Base-by-base conservation (phyloP, 2,113 vertebrate genomes). In the Varanus komodoensis region DNA sequence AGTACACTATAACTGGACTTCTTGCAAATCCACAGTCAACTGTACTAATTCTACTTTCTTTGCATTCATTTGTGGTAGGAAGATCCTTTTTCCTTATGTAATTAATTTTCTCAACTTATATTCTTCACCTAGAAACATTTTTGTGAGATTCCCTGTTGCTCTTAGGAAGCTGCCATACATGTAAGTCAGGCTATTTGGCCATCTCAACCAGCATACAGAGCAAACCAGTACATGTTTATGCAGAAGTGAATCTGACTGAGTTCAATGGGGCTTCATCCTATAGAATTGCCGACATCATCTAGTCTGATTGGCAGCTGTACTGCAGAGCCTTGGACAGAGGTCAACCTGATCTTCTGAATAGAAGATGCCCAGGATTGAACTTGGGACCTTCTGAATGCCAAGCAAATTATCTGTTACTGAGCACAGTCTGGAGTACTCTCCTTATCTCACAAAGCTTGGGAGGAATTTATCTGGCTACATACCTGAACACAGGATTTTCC, bases 401-500 rank as follows among this genome's bases (percentile, higher is more conserved):
- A 82, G 54, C n/a, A 82, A n/a, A 6, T 9, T 4, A 32, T 84
- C 61, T 54, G 15, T 52, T 52, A 52, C 8, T 67, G 0, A 0
- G 4, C 78, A 14, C 21, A 3, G 75, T 74, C 48, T 89, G 48
- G 14, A 9, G 8, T 90, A 6, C 74, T 77, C 48, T 34, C 68
- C 54, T n/a, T 67, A 64, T 5, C 2, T 84, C 3, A 81, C 74
- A 82, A 81, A 7, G 69, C 38, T 92, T 44, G 9, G 91, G 78
- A 73, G 44, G 8, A 92, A 88, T 90, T 89, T 82, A 2, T 82
- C 80, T 93, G 87, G 4, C 0, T 2, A 52, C 4, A 87, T 91
- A 89, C 87, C 61, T 86, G 92, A 89, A 88, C 0, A 32, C 61
- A 34, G 3, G 3, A 34, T 68, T 25, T 68, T 50, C 52, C 34